Conservation (phyloP, 2,113 vertebrate genomes). For the Ceyx margarethae region DNA sequence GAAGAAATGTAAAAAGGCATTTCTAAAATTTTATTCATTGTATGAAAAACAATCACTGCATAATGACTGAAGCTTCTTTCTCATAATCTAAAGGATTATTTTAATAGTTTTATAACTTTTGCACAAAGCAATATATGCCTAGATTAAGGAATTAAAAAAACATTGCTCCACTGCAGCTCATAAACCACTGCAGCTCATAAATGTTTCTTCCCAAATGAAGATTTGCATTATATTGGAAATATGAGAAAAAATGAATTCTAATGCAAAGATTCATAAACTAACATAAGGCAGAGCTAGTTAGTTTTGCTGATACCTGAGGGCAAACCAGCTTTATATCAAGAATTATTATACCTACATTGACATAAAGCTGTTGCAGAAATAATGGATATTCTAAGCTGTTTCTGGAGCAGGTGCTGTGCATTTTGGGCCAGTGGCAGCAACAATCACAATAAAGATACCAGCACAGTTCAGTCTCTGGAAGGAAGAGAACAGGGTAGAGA, state of each 20-base stretch:
- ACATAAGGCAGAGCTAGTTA: neutral
- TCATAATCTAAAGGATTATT: neutral
- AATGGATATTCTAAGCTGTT: neutral
- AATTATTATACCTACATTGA: neutral
- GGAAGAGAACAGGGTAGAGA: neutral
- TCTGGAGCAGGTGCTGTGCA: neutral
- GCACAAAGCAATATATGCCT: neutral
- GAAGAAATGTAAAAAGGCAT: neutral
- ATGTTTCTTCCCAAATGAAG: neutral
- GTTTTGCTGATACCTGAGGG: neutral
- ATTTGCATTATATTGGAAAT: no score
- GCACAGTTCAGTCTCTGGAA: neutral
- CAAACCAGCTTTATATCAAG: neutral
- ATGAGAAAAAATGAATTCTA: neutral
- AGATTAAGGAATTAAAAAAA: neutral
- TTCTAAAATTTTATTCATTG: neutral
- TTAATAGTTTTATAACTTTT: neutral
- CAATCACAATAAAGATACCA: neutral
- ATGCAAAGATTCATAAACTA: neutral
- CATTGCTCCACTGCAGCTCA: neutral
- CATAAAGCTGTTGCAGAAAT: neutral
- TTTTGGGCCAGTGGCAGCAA: neutral
- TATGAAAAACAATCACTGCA: neutral
- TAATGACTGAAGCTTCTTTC: neutral
- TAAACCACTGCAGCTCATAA: neutral